These are phyloP conservation scores for Phataginus tetradactyla DNA, from an alignment of 2,797 vertebrate species.

Conservation along the genomic window DNA sequence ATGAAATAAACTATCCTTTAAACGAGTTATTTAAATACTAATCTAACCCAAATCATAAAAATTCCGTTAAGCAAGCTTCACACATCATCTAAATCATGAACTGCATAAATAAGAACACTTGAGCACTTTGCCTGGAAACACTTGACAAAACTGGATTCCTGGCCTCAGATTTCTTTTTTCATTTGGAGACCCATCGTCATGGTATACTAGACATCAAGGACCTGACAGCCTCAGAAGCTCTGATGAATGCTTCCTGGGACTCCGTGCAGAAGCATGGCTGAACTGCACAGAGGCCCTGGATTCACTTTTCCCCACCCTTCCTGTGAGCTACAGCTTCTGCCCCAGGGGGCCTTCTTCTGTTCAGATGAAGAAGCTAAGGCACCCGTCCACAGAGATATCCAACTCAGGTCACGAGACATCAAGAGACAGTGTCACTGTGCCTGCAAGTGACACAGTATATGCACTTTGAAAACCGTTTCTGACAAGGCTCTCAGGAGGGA, in stretches of 20 bases:
- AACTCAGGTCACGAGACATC: neutral
- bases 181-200: neutral
- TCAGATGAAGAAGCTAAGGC: neutral
- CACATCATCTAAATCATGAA: neutral
- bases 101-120: neutral
- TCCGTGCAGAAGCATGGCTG: neutral
- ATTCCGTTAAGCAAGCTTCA: constrained; percentile 26
- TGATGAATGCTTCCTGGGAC: neutral
- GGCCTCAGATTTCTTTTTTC: neutral
- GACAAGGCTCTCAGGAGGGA: neutral
- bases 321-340: rapidly evolving
- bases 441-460: neutral
- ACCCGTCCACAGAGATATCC: neutral
- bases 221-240: neutral
- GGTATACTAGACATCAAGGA: neutral
- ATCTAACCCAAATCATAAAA: constrained; percentile 52
- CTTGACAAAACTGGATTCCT: neutral
- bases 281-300: neutral
- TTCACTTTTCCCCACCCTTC: neutral
- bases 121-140: neutral
- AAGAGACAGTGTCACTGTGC: neutral
- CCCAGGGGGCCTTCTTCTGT: neutral
- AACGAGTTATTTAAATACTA: constrained; percentile 43
- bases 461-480: neutral
- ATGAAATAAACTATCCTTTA: constrained; percentile 26